phyloP scores from a whole-genome alignment of 2,797 vertebrate species.

The Phylloscopus collybita region DNA sequence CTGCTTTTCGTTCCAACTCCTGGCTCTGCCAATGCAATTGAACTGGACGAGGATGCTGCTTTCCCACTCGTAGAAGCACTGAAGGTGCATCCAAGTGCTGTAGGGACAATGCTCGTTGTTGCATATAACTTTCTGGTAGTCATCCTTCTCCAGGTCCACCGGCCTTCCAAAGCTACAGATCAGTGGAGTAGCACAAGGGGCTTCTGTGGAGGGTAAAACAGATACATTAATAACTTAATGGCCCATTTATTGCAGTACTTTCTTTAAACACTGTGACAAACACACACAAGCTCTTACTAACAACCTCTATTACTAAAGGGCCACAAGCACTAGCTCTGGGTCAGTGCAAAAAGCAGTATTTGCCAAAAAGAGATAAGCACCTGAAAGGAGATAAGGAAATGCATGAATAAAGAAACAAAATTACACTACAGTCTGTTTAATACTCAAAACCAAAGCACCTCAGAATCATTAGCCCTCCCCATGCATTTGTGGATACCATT shows the following conservation, averaged over 20 bases:
- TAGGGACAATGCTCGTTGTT: conserved; percentile 94
- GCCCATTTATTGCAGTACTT: neutral
- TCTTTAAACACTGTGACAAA: neutral
- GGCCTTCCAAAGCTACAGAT: conserved; percentile 90
- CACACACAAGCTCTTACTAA: rapidly evolving
- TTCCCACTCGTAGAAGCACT: conserved; percentile 99
- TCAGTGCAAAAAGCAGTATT: neutral
- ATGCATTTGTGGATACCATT: rapidly evolving
- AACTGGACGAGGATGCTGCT: conserved; percentile 99
- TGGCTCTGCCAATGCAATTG: conserved; percentile 96
- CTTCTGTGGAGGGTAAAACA: conserved; percentile 80
- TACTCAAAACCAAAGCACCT: conserved; percentile 17
- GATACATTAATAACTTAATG: neutral
- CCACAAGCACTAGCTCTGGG: neutral
- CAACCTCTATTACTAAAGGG: rapidly evolving
- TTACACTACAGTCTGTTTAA: neutral
- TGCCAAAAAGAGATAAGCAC: neutral
- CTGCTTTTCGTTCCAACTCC: conserved; percentile 99
- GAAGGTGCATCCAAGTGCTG: conserved; percentile 98
- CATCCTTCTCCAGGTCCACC: conserved; percentile 94
- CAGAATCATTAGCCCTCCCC: neutral
- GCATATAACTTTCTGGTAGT: conserved; percentile 97
- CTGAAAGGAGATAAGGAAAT: neutral
- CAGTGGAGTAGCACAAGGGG: conserved; percentile 91
- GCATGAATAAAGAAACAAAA: neutral